Evolutionary conservation across 1,140 invertebrate genomes (phyloP), one percentile per base, ranked within the genome.

Genomic region (Papilio xuthus): DNA sequence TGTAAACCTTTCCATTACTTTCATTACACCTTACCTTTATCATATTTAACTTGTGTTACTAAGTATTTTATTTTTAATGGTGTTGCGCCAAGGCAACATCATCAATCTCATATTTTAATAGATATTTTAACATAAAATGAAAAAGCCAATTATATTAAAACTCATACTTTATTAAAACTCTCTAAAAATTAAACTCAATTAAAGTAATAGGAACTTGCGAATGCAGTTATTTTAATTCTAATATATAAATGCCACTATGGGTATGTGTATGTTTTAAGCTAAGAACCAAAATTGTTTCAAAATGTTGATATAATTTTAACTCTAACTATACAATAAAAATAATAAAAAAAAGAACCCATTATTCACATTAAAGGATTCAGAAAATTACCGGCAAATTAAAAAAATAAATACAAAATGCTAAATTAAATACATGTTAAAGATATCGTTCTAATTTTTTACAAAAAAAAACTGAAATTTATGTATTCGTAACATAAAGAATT

Each of bases 141-240:
- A 67, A 63, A 13, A 60, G 20, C 28, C 13, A 32, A 3, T 12
- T 60, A 60, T n/a, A 63, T 63, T 67, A 28, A 32, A 67, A 67
- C 26, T 32, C 41, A 50, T 73, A 73, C n/a, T 73, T 73, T 73
- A 73, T 73, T 73, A 73, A 20, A 67, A 50, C 23, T 75, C 69
- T 67, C 63, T 79, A 76, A 78, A 81, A 77, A 84, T 82, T 85
- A 81, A 80, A 88, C 81, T 85, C 80, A 80, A 80, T 88, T 85
- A 88, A 87, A 84, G 83, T 86, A 89, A 83, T 89, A 89, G 88
- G 88, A 91, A 91, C 88, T 86, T 87, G 42, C 28, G 42, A 26
- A 73, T 77, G 85, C 78, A 83, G 79, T 85, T 79, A 60, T 4
- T 85, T 79, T 85, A 77, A 81, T 85, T 73, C 42, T 82, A 85